Base-by-base conservation (phyloP, 2,888 invertebrate genomes). In the Prenolepis imparis region DNA sequence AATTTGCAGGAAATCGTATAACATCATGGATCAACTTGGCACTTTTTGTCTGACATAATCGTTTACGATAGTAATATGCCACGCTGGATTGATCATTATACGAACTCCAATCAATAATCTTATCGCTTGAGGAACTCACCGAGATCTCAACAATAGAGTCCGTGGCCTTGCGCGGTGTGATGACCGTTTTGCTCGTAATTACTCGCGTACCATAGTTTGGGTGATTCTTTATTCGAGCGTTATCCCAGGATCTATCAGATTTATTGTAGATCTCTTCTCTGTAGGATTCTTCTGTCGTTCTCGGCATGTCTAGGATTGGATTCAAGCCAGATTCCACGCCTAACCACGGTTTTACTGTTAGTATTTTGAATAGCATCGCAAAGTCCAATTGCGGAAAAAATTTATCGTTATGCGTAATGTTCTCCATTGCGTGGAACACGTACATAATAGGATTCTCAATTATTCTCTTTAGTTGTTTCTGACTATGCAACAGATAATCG, bases 401-500 rank as follows among this genome's bases (percentile, higher is more conserved):
- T 63, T 96, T 95, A 21, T 95, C 95, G 39, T 95, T 95, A 90
- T 97, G 96, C 87, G 96, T 95, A 9, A 98, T 94, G 94, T 97
- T 97, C 86, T 97, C 95, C 86, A 98, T 93, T 0, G 97, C 97
- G 86, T 96, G 95, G 48, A 98, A 95, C 3, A 97, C 93, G 93
- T 97, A 96, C 95, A 97, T 96, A 0, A 97, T 95, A 0, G 98
- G 97, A 86, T 97, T 96, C 91, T 97, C 97, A 2, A 96, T 94
- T 55, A 98, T 96, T 84, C 96, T 96, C 12, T 96, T 96, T 75
- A 98, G 94, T 73, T 96, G 96, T 89, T 96, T 96, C 92, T 97
- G 97, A n/a, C 97, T 95, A 83, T 96, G 95, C 36, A 96, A 93
- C 1, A 97, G 91, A 52, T 96, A 95, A 41, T 96, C 96, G 83